Percentiles rank a stretch among this genome's conserved stretches.
phyloP scores from a whole-genome alignment of 2,797 vertebrate species.

The Pristis pectinata region DNA sequence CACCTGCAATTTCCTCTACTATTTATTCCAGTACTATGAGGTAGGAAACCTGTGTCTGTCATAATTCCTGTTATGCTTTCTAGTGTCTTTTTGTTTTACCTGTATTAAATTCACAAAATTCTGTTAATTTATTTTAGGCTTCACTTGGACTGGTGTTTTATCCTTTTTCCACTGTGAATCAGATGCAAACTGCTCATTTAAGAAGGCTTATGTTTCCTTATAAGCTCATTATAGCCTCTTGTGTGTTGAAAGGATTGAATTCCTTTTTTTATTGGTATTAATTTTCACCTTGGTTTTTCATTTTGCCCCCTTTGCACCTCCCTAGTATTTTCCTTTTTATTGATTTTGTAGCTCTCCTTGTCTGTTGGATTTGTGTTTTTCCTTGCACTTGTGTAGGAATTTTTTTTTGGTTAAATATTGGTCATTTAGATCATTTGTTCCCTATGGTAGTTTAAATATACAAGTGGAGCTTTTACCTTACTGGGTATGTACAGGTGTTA shows the following conservation, averaged over 20 bases:
- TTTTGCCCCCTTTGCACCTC: not conserved
- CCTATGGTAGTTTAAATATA: not conserved
- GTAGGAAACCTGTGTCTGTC: not conserved
- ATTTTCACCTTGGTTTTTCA: not conserved
- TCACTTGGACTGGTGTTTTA: not conserved
- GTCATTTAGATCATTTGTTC: not conserved
- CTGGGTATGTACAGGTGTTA: not conserved
- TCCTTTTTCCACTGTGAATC: not conserved
- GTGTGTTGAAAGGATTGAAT: not conserved
- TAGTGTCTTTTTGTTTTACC: not conserved
- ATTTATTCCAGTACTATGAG: too few relatives aligned
- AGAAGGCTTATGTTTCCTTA: not conserved
- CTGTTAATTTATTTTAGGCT: not conserved
- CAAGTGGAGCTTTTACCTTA: not conserved
- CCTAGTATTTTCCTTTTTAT: not conserved
- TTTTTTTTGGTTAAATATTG: not conserved
- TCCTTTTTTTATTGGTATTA: not conserved
- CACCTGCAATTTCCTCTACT: too few relatives aligned
- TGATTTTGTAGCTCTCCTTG: not conserved
- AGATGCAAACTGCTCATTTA: not conserved
- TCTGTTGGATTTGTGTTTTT: not conserved
- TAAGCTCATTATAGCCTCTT: not conserved
- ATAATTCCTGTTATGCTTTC: not conserved
- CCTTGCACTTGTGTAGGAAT: not conserved
- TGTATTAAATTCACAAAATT: not conserved